Evolutionary conservation across 2,888 invertebrate species (phyloP).

Genomic region (Drosophila kokeensis): DNA sequence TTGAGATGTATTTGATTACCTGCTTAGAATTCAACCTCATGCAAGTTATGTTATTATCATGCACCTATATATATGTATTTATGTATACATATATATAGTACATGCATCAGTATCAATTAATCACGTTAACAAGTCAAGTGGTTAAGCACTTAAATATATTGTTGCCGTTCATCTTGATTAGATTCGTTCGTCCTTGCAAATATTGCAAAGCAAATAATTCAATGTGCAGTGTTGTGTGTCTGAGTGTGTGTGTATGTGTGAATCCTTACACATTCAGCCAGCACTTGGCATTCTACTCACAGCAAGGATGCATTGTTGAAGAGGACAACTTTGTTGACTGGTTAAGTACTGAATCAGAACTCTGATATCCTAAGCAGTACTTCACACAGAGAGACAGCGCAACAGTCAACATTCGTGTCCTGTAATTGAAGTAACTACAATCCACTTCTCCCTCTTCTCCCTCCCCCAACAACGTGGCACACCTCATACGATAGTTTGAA

Average conservation of each 20-base stretch:
- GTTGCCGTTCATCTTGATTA: not conserved
- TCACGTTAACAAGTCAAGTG: not conserved
- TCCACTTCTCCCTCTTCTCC: not conserved
- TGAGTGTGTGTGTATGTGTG: not conserved
- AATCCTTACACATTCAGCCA: constrained; percentile 11
- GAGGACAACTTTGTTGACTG: not conserved
- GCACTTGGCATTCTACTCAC: constrained; percentile 20
- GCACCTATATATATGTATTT: not conserved
- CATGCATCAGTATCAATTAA: constrained; percentile 6
- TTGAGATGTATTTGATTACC: not conserved
- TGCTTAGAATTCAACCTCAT: not conserved
- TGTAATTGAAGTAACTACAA: not conserved
- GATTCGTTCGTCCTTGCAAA: not conserved
- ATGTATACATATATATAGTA: not conserved
- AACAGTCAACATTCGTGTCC: constrained; percentile 7
- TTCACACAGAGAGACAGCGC: constrained; percentile 3
- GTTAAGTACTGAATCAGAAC: constrained; percentile 8
- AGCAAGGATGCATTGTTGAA: constrained; percentile 16
- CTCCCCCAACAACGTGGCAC: not conserved
- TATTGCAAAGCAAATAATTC: constrained; percentile 5
- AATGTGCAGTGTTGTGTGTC: constrained; percentile 1
- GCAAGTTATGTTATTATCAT: not conserved
- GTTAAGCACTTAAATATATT: constrained; percentile 4
- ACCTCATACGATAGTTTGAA: not conserved
- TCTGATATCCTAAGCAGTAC: constrained; percentile 7